phyloP scores from a whole-genome alignment of 2,888 invertebrate species.

The Lamellibrachia satsuma region DNA sequence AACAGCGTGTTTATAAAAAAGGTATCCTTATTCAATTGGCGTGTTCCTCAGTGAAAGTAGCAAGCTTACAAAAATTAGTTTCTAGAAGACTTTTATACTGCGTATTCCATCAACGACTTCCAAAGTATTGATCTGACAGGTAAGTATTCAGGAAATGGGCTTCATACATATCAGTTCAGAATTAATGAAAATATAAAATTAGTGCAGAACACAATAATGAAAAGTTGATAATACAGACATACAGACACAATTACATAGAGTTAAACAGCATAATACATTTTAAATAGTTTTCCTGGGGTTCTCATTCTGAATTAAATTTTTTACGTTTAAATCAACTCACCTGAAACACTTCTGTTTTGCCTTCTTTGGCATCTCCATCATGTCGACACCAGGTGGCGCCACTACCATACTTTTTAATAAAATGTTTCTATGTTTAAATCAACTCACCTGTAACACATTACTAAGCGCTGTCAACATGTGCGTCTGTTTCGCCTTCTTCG shows the following conservation, averaged over 20 bases:
- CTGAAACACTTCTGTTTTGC: neutral
- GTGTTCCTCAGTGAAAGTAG: too few species aligned
- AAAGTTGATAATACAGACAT: too few species aligned
- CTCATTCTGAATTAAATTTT: neutral
- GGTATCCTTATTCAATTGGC: too few species aligned
- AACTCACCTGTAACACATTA: neutral
- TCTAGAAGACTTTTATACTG: too few species aligned
- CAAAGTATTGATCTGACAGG: too few species aligned
- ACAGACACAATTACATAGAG: neutral
- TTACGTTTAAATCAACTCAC: neutral
- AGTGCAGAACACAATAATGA: too few species aligned
- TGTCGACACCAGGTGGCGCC: neutral
- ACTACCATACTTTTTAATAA: neutral
- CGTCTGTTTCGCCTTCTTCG: constrained; percentile 19
- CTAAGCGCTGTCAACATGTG: neutral
- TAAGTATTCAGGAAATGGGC: neutral
- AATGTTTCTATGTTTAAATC: neutral
- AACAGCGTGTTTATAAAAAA: too few species aligned
- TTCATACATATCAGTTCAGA: neutral
- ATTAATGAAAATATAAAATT: neutral
- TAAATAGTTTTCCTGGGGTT: neutral
- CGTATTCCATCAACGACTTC: too few species aligned
- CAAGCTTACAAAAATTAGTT: too few species aligned
- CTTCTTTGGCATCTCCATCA: neutral
- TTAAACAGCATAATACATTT: neutral